These are phyloP conservation scores for Odontesthes bonariensis DNA, from an alignment of 2,113 vertebrate genomes.

Conservation along the genomic window DNA sequence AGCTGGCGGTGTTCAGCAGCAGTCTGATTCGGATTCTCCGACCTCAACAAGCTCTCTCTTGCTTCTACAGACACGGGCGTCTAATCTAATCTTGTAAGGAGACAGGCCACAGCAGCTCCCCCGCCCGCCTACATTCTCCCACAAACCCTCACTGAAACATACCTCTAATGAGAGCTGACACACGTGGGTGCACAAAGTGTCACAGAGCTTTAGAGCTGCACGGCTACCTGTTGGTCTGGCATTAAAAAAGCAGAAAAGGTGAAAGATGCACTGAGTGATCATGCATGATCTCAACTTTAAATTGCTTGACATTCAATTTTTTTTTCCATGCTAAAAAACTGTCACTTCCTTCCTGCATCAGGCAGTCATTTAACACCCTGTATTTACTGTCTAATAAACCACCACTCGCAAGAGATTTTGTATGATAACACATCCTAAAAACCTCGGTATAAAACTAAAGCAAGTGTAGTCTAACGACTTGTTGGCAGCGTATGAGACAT, in stretches of 20 bases:
- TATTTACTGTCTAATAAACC: too few species aligned
- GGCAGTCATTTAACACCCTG: too few species aligned
- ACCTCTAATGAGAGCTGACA: slow-evolving; percentile 21
- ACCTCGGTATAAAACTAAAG: too few species aligned
- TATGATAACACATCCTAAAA: too few species aligned
- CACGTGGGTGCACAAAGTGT: neutral
- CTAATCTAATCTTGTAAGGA: slow-evolving; percentile 21
- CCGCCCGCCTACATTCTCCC: slow-evolving; percentile 20
- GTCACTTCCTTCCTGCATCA: too few species aligned
- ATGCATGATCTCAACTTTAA: too few species aligned
- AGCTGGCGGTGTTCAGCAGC: neutral
- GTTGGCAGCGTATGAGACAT: neutral
- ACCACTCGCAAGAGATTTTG: too few species aligned
- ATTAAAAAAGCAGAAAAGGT: neutral
- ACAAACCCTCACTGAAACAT: neutral
- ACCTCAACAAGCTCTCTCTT: slow-evolving; percentile 34
- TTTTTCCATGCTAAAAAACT: too few species aligned
- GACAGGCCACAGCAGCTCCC: slow-evolving; percentile 57
- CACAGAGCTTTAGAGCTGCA: neutral
- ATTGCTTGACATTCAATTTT: too few species aligned
- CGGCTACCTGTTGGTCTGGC: neutral
- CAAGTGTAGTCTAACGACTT: too few species aligned
- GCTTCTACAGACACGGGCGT: slow-evolving; percentile 2
- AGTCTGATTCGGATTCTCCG: neutral
- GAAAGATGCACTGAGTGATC: too few species aligned